Conservation (phyloP, 2,797 vertebrate genomes). For the Ara ararauna region DNA sequence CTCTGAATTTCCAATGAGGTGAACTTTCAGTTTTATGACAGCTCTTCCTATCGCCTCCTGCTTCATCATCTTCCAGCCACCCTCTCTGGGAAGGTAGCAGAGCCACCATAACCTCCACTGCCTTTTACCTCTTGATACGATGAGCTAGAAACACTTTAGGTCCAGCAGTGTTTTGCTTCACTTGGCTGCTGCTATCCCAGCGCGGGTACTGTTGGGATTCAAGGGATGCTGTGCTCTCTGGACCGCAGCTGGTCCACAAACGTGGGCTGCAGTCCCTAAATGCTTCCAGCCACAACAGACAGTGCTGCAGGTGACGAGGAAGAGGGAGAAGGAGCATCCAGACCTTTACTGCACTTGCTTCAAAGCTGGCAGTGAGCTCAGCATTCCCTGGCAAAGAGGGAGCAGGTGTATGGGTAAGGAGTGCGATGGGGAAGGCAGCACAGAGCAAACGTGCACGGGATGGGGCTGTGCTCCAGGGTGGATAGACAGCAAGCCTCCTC, state of each 20-base stretch:
- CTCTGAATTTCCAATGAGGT: neutral
- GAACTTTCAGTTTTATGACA: neutral
- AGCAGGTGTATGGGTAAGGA: rapidly evolving
- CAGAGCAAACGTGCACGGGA: rapidly evolving
- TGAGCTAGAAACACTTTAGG: rapidly evolving
- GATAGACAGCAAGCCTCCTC: neutral
- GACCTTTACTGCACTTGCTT: neutral
- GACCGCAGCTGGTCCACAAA: rapidly evolving
- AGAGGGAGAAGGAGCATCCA: neutral
- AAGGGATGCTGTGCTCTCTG: rapidly evolving
- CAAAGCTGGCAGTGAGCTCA: rapidly evolving
- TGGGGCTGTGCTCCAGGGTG: neutral
- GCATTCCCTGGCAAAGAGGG: neutral
- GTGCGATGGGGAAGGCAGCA: neutral
- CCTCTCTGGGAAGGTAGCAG: neutral
- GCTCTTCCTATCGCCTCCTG: neutral
- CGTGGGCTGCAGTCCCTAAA: neutral
- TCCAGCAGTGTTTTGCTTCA: neutral
- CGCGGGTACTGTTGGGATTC: neutral
- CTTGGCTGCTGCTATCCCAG: neutral
- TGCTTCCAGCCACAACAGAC: neutral
- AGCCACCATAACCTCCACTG: neutral
- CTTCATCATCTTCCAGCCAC: neutral
- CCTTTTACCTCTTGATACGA: neutral
- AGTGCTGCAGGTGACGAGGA: neutral